Evolutionary conservation across 2,888 invertebrate species (phyloP).

Genomic region (Ophion ventricosus): DNA sequence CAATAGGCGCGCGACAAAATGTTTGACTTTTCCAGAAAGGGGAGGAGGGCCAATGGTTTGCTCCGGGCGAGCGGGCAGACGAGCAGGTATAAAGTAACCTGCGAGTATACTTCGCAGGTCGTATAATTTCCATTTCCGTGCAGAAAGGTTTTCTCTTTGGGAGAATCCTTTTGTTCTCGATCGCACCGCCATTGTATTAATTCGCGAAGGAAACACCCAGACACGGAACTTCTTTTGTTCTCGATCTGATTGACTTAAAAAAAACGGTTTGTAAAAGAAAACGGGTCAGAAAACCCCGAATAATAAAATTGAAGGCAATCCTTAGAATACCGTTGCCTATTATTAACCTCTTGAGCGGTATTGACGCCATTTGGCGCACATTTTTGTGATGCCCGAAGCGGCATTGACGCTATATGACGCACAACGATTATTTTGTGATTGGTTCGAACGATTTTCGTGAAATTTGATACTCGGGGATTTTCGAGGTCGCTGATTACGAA

Average conservation of each 20-base stretch:
- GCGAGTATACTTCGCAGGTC: too few species aligned
- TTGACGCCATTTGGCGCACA: too few species aligned
- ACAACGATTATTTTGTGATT: too few species aligned
- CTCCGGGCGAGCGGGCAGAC: not conserved
- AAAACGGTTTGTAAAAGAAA: not conserved
- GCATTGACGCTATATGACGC: too few species aligned
- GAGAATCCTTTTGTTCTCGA: not conserved
- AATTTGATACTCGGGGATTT: too few species aligned
- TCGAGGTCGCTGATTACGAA: too few species aligned
- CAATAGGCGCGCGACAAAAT: not conserved
- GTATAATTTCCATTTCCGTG: not conserved
- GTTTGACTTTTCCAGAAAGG: not conserved
- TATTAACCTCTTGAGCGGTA: too few species aligned
- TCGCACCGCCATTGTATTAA: not conserved
- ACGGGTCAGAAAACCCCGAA: too few species aligned
- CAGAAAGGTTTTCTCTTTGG: not conserved
- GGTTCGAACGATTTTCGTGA: too few species aligned
- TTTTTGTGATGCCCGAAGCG: too few species aligned
- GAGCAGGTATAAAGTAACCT: constrained; percentile 8
- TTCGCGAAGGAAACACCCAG: not conserved
- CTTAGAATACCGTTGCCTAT: too few species aligned
- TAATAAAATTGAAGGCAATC: too few species aligned
- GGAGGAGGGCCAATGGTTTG: not conserved
- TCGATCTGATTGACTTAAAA: not conserved
- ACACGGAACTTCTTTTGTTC: not conserved